A percentile compares a stretch with the other conserved stretches of the same genome.
Conservation (phyloP, 2,797 vertebrate genomes). For the Neostethus bicornis region DNA sequence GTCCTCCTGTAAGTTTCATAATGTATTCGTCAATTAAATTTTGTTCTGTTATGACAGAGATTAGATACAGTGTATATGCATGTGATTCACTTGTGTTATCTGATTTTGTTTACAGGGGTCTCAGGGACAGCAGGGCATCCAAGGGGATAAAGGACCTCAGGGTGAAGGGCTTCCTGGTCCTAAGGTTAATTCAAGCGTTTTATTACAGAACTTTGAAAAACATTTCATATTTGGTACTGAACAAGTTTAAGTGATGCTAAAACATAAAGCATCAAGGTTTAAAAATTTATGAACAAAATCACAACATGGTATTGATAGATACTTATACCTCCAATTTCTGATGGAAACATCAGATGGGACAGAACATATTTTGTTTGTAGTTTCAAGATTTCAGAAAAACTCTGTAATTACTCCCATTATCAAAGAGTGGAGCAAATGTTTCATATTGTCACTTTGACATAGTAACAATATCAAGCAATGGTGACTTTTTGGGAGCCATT, state of each 20-base stretch:
- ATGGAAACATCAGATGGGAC: too few relatives aligned
- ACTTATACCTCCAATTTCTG: too few relatives aligned
- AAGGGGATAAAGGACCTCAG: conserved; percentile 85
- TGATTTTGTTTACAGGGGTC: conserved; percentile 82
- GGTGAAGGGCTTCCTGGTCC: conserved; percentile 90
- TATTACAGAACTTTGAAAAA: background rate
- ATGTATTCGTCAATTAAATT: conserved; percentile 5
- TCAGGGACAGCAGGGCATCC: conserved; percentile 89
- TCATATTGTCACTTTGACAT: too few relatives aligned
- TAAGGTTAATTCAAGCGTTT: conserved; percentile 73
- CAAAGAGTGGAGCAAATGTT: too few relatives aligned
- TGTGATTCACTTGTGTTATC: conserved; percentile 2
- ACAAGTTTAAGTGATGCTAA: background rate
- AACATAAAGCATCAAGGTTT: too few relatives aligned
- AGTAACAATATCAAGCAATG: too few relatives aligned
- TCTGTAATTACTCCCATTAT: too few relatives aligned
- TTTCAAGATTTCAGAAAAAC: too few relatives aligned
- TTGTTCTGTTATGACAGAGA: conserved; percentile 9
- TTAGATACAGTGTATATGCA: background rate
- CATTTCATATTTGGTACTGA: background rate
- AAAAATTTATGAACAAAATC: too few relatives aligned
- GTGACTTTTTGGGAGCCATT: too few relatives aligned
- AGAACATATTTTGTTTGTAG: too few relatives aligned
- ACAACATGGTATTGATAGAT: too few relatives aligned
- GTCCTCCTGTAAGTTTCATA: conserved; percentile 80